Evolutionary conservation across 2,113 vertebrate species (phyloP), one percentile per base, ranked within the genome.

Genomic region (Tonatia bakeri): DNA sequence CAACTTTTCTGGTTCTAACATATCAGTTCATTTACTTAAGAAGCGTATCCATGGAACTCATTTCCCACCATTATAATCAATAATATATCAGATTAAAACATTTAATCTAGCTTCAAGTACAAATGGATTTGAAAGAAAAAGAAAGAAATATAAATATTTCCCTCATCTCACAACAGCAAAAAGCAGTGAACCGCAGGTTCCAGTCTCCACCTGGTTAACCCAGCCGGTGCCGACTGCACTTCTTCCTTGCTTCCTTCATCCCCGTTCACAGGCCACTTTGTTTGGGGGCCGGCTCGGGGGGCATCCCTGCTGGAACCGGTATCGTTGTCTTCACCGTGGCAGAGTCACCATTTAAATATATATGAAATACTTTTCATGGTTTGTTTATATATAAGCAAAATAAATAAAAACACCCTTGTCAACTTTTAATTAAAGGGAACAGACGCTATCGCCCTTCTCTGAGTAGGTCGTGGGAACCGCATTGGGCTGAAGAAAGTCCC

Each of bases 21-120:
- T 95, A 97, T 96, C 96, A 76, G 90, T 96, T 95, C 77, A 96
- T 97, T 98, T 94, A 96, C 97, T 97, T 97, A n/a, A 94, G 97
- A 97, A 95, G 77, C 26, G 86, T 94, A 94, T 90, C 95, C 88
- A 87, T 84, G 64, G 89, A 97, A 94, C 73, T 4, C 17, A 26
- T 7, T 97, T 52, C 84, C 83, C 92, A 91, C 75, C 72, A 43
- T 96, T 89, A 70, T 31, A 89, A 94, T 72, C 50, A 91, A 83
- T 83, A 83, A 83, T 64, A 83, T 45, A 64, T 59, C 80, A 83
- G 56, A 45, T 83, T 83, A 64, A 83, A 83, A 76, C 13, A 15
- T 47, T 95, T 89, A n/a, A 87, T 75, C 82, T 64, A 67, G 75
- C 81, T 95, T 69, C 75, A 91, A 91, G 54, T 38, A 72, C 65